Evolutionary conservation across 2,888 invertebrate genomes (phyloP), one percentile per base, ranked within the genome.

Genomic region (Acrobasis consociella): DNA sequence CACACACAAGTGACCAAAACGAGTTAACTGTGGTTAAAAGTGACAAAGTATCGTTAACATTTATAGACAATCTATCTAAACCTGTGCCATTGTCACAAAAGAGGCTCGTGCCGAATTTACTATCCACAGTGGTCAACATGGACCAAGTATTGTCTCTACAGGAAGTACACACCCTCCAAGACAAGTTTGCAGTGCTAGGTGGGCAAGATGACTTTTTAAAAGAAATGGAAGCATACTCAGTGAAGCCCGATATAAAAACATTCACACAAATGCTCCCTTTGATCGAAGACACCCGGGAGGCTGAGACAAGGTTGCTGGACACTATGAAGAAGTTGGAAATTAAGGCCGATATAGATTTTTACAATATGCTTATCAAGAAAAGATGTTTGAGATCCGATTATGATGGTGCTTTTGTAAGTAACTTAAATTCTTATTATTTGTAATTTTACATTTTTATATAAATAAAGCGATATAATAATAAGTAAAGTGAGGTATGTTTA

Each of bases 311-410:
- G 66, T 79, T 98, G 9, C 76, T 98, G 7, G 83, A 86, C 60
- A 84, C 90, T 62, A 94, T 97, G 84, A 93, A 94, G 63, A 84
- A 86, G 65, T 86, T 86, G 51, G 89, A 94, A 10, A 80, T 97
- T 0, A 93, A 93, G 72, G 93, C 95, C 1, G 97, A 98, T 85
- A 94, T 96, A 63, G 95, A 95, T 80, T 97, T 98, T 82, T 97
- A 95, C 77, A 98, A 98, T 83, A 94, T 96, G 88, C 91, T 98
- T 10, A 97, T 99, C 61, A 97, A 96, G 76, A 97, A 95, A 79
- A 94, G 97, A 64, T 95, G 95, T 76, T 87, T 95, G 76, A 91
- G 97, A 69, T 89, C 84, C 64, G 95, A 97, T 79, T 95, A 95
- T 80, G 90, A 94, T 60, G 93, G 92, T 71, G 97, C 97, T 13